Evolutionary conservation across 1,140 invertebrate species (phyloP).

Genomic region (Atta colombica): DNA sequence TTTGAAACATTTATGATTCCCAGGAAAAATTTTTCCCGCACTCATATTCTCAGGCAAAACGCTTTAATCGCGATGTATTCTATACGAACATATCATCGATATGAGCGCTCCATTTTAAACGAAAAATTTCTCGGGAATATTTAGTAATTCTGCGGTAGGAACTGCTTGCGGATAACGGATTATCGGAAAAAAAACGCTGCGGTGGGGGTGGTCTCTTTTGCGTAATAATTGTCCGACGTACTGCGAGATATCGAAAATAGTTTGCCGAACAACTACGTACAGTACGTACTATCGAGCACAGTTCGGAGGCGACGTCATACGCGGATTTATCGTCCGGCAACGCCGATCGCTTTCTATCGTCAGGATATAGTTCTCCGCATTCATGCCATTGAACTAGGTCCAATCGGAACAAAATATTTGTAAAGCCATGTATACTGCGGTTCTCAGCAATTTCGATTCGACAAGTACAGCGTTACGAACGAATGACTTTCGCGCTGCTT

Average conservation of each 20-base stretch:
- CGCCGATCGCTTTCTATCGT: slow-evolving; percentile 48
- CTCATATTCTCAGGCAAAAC: slow-evolving; percentile 2
- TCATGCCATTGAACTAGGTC: slow-evolving; percentile 17
- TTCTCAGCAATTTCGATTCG: slow-evolving; percentile 55
- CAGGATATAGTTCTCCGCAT: slow-evolving; percentile 31
- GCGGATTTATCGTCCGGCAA: slow-evolving; percentile 47
- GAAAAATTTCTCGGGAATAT: slow-evolving; percentile 38
- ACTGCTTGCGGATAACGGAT: slow-evolving; percentile 32
- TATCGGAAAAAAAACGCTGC: slow-evolving; percentile 28
- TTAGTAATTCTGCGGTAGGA: slow-evolving; percentile 12
- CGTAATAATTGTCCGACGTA: slow-evolving; percentile 52
- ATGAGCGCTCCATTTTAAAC: slow-evolving; percentile 16
- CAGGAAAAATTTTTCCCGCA: neutral
- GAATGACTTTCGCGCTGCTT: slow-evolving; percentile 25
- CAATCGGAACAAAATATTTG: slow-evolving; percentile 56
- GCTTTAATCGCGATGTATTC: neutral
- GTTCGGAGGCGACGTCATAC: slow-evolving; percentile 44
- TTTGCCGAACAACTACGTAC: slow-evolving; percentile 33
- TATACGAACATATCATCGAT: neutral
- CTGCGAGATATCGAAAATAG: slow-evolving; percentile 61
- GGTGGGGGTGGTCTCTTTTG: slow-evolving; percentile 38
- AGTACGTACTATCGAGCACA: slow-evolving; percentile 24
- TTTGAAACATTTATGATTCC: neutral
- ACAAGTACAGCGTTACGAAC: slow-evolving; percentile 49
- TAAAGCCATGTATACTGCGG: slow-evolving; percentile 55